Evolutionary conservation across 2,888 invertebrate species (phyloP).

Genomic region (Trisateles emortualis): DNA sequence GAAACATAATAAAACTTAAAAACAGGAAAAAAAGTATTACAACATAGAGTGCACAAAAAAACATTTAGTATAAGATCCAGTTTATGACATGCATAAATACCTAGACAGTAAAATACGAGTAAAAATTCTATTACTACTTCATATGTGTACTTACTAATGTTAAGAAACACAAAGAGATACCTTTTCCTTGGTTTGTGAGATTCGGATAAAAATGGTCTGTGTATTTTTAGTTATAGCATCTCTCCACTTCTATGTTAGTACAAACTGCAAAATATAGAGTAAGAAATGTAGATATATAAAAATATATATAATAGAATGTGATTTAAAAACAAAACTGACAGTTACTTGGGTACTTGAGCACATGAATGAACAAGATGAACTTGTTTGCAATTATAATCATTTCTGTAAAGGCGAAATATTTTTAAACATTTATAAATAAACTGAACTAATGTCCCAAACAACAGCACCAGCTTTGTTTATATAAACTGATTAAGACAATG

Average conservation of each 20-base stretch:
- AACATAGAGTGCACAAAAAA: too few relatives aligned
- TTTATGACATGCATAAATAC: too few relatives aligned
- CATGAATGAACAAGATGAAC: not conserved
- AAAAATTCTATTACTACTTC: too few relatives aligned
- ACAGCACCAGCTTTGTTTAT: slow-evolving; percentile 10
- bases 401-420: not conserved
- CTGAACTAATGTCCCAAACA: slow-evolving; percentile 1
- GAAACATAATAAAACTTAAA: too few relatives aligned
- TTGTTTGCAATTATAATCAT: not conserved
- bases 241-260: not conserved
- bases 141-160: too few relatives aligned
- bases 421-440: not conserved
- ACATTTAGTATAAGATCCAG: too few relatives aligned
- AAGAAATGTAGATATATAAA: not conserved
- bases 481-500: slow-evolving; percentile 17
- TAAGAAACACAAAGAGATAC: too few relatives aligned
- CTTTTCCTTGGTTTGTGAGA: too few relatives aligned
- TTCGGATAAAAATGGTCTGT: too few relatives aligned
- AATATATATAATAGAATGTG: not conserved
- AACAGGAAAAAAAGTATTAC: too few relatives aligned
- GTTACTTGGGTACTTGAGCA: not conserved
- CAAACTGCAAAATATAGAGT: not conserved
- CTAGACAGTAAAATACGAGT: too few relatives aligned
- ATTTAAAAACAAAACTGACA: not conserved
- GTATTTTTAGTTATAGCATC: not conserved